phyloP scores from a whole-genome alignment of 2,797 vertebrate species.

The Octomys mimax region DNA sequence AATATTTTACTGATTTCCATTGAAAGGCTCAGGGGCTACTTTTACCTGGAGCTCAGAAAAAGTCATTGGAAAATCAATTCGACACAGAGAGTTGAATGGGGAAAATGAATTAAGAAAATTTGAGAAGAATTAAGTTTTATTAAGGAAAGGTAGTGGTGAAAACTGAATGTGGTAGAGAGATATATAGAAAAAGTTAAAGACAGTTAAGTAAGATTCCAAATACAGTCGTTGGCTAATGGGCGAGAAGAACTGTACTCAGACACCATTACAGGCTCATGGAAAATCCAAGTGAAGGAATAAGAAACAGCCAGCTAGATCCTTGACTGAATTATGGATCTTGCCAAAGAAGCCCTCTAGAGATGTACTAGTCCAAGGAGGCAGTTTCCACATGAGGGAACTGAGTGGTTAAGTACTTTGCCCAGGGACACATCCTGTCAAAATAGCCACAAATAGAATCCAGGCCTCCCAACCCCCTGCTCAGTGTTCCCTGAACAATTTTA shows the following conservation, averaged over 20 bases:
- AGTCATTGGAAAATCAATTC: conserved; percentile 12
- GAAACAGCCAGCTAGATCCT: background rate
- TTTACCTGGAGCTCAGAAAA: background rate
- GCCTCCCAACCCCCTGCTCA: background rate
- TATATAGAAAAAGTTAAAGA: background rate
- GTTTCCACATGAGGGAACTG: background rate
- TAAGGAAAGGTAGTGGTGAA: background rate
- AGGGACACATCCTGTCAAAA: background rate
- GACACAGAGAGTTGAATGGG: background rate
- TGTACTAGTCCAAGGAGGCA: background rate
- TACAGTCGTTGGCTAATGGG: background rate
- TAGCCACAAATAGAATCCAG: conserved; percentile 51
- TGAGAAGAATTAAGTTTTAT: background rate
- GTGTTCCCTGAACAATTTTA: background rate
- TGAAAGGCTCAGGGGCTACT: background rate
- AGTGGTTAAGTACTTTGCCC: background rate
- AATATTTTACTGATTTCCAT: background rate
- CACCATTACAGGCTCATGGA: background rate
- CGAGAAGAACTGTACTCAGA: background rate
- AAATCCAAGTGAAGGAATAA: conserved; percentile 27
- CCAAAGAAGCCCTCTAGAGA: background rate
- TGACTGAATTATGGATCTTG: background rate
- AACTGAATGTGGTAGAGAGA: background rate
- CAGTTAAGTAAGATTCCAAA: background rate
- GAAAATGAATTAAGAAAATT: background rate